Conservation (phyloP, 2,797 vertebrate species). For the Cuculus canorus region DNA sequence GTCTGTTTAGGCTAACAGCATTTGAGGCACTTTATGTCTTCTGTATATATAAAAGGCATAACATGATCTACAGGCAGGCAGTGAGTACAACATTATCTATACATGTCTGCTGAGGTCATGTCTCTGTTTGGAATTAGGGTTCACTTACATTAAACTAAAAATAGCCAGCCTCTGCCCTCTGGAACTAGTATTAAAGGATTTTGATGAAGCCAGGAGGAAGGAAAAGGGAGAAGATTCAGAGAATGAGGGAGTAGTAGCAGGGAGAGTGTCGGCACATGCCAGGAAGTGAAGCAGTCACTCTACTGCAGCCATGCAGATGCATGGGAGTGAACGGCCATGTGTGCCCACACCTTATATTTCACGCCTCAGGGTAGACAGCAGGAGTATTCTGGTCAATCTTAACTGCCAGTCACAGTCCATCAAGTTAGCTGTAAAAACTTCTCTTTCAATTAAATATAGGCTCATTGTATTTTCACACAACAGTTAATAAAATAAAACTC, state of each 20-base stretch:
- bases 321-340: background rate
- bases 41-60: background rate
- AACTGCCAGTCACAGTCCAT: constrained; percentile 41
- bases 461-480: constrained; percentile 63
- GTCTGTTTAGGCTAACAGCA: background rate
- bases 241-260: background rate
- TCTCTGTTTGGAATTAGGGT: background rate
- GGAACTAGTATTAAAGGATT: background rate
- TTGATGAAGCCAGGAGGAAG: background rate
- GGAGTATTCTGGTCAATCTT: constrained; percentile 18
- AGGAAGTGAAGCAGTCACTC: rapidly evolving
- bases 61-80: background rate
- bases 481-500: constrained; percentile 75
- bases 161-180: background rate
- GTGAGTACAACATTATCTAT: background rate
- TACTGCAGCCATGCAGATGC: background rate
- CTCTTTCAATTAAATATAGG: constrained; percentile 60
- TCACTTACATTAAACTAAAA: background rate
- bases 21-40: background rate
- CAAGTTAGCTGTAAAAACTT: constrained; percentile 48
- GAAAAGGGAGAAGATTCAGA: background rate
- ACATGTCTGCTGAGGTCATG: background rate
- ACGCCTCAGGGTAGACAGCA: constrained; percentile 2
- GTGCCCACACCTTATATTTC: background rate
- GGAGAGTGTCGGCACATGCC: background rate